Conservation (phyloP, 1,140 invertebrate species). For the Hyles euphorbiae region DNA sequence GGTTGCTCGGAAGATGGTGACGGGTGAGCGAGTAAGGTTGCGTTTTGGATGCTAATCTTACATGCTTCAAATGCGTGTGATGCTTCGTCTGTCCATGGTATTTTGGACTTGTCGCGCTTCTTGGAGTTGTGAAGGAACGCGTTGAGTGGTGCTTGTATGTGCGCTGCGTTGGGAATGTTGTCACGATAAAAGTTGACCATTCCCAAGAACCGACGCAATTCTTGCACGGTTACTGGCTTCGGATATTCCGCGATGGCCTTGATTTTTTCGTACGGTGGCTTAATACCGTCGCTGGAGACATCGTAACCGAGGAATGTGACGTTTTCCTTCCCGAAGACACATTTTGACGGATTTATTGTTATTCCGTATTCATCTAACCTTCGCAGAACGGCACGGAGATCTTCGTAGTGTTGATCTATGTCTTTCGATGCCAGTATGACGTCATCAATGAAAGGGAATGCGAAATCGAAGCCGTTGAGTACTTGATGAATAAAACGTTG, state of each 20-base stretch:
- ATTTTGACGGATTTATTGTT: conserved; percentile 9
- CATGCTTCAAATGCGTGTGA: conserved; percentile 42
- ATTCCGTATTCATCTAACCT: conserved; percentile 23
- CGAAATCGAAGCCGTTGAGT: conserved; percentile 41
- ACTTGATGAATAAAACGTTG: conserved; percentile 68
- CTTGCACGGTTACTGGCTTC: conserved; percentile 22
- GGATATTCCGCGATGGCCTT: conserved; percentile 24
- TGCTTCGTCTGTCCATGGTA: conserved; percentile 31
- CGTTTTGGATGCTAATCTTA: conserved; percentile 45
- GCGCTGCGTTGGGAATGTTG: conserved; percentile 25
- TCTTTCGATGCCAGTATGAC: conserved; percentile 62
- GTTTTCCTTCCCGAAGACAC: neutral
- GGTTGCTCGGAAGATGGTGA: too few relatives aligned
- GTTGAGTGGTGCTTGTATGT: conserved; percentile 28
- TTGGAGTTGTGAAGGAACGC: conserved; percentile 29
- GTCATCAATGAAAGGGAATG: conserved; percentile 73
- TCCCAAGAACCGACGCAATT: conserved; percentile 44
- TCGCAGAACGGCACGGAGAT: conserved; percentile 28
- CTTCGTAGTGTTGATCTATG: conserved; percentile 33
- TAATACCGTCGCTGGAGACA: neutral
- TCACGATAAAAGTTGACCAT: conserved; percentile 42
- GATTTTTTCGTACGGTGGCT: conserved; percentile 13
- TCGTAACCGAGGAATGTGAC: conserved; percentile 5
- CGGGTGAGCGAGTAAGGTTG: conserved; percentile 32
- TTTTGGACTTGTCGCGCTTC: conserved; percentile 23